phyloP scores from a whole-genome alignment of 2,888 invertebrate species.

The Lasioglossum zephyrum region DNA sequence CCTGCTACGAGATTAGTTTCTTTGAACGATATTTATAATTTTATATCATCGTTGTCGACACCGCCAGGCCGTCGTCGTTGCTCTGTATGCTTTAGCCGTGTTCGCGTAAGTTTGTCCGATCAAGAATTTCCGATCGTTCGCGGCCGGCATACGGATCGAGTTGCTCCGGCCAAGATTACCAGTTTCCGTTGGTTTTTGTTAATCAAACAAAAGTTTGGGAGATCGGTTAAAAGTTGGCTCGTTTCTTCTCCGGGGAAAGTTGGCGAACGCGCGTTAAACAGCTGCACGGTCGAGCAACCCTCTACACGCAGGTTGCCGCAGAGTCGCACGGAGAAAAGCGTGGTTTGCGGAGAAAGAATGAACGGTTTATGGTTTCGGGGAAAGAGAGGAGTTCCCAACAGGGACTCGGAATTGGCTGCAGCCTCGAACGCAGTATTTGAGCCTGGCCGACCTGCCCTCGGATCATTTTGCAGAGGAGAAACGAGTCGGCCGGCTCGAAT shows the following conservation, averaged over 20 bases:
- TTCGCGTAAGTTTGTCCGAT: not conserved
- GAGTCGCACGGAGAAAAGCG: constrained; percentile 1
- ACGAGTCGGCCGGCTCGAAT: constrained; percentile 34
- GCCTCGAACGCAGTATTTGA: not conserved
- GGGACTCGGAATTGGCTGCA: constrained; percentile 4
- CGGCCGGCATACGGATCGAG: not conserved
- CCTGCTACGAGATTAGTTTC: not conserved
- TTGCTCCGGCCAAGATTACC: constrained; percentile 8
- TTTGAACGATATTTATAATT: not conserved
- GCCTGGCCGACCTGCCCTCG: constrained; percentile 7
- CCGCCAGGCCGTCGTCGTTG: not conserved
- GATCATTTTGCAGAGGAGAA: constrained; percentile 42
- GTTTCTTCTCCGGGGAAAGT: constrained; percentile 29
- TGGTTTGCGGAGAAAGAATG: not conserved
- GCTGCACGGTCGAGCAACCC: constrained; percentile 28
- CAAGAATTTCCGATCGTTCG: constrained; percentile 8
- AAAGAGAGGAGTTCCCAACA: constrained; percentile 37
- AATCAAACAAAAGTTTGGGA: constrained; percentile 36
- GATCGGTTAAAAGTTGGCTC: constrained; percentile 47
- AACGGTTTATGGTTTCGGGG: constrained; percentile 11
- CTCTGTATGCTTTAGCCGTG: not conserved
- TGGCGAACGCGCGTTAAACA: constrained; percentile 43
- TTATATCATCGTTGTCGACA: not conserved
- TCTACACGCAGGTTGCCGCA: not conserved
- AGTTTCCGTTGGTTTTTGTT: constrained; percentile 27